Evolutionary conservation across 2,888 invertebrate species (phyloP), one percentile per base, ranked within the genome.

Genomic region (Torymus texanus): DNA sequence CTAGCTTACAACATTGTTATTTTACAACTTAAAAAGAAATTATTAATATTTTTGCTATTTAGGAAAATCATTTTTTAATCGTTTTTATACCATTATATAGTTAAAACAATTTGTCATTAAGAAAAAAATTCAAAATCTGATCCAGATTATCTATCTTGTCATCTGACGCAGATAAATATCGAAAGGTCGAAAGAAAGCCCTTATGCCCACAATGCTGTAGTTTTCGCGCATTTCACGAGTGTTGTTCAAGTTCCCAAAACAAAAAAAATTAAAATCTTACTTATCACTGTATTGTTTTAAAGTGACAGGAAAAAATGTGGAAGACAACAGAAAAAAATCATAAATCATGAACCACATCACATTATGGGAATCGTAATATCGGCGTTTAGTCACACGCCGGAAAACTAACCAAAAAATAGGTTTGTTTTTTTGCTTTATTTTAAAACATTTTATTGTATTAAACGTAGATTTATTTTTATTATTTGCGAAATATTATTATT

Each of bases 151-250:
- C 71, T 78, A 8, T 1, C 50, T 24, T n/a, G 11, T 80, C n/a
- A 77, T 80, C 73, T 77, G 3, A 16, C 10, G 8, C 18, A 80
- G 80, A 80, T 80, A 50, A 51, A 14, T 59, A 70, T 75, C 75
- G 74, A 77, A 65, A 65, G 61, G 24, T 21, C 21, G 21, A 14
- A 71, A 66, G 71, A 71, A 62, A 13, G 24, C 29, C 61, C 74
- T 77, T 74, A 63, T 55, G 68, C 68, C 66, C 61, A 62, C 50
- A 75, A 71, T 70, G 77, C 77, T 65, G 63, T 65, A 75, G 70
- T 80, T 77, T 77, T 78, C 77, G 80, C 74, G 77, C 77, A 80
- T 66, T 74, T 70, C 73, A 75, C 24, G 8, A 74, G 29, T 77
- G 73, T 16, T 61, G 66, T 71, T 77, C 13, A 75, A 75, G 29